A percentile compares a stretch with the other conserved stretches of the same genome.
These are phyloP conservation scores for Drosophila merina DNA, from an alignment of 2,888 invertebrate species.

Conservation along the genomic window DNA sequence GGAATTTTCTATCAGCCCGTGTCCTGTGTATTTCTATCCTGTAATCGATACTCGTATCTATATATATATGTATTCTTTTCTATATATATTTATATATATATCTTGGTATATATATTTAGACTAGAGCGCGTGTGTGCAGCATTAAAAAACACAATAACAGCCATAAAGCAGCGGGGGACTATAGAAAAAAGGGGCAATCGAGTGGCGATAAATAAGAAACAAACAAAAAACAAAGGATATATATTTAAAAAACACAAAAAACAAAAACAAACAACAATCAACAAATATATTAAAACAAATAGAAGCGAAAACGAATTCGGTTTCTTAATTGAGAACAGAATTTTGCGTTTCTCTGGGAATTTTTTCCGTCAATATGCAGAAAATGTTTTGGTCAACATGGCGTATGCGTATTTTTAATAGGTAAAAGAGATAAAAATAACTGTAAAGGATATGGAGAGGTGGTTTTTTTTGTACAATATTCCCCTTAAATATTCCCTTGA, in stretches of 20 bases:
- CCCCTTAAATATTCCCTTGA: neutral
- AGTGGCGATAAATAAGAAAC: constrained; percentile 55
- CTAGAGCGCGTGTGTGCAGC: constrained; percentile 27
- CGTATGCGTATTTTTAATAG: constrained; percentile 14
- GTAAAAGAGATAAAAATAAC: constrained; percentile 14
- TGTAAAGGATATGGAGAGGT: constrained; percentile 5
- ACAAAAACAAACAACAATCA: neutral
- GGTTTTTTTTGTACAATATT: neutral
- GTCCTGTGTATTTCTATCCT: constrained; percentile 23
- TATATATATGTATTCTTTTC: neutral
- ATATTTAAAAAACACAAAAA: neutral
- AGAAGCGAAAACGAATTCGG: neutral
- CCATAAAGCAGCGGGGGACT: constrained; percentile 23
- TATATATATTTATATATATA: neutral
- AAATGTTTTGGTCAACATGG: constrained; percentile 1
- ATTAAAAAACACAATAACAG: constrained; percentile 70
- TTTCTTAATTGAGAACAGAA: neutral
- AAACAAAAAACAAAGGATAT: constrained; percentile 23
- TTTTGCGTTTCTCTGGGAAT: neutral
- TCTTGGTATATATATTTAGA: neutral
- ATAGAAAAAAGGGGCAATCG: constrained; percentile 40
- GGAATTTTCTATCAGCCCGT: constrained; percentile 62
- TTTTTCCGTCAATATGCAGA: constrained; percentile 6
- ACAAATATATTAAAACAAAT: neutral
- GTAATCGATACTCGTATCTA: constrained; percentile 52